phyloP scores from a whole-genome alignment of 2,888 invertebrate genomes.

The Odontocolon sp. region DNA sequence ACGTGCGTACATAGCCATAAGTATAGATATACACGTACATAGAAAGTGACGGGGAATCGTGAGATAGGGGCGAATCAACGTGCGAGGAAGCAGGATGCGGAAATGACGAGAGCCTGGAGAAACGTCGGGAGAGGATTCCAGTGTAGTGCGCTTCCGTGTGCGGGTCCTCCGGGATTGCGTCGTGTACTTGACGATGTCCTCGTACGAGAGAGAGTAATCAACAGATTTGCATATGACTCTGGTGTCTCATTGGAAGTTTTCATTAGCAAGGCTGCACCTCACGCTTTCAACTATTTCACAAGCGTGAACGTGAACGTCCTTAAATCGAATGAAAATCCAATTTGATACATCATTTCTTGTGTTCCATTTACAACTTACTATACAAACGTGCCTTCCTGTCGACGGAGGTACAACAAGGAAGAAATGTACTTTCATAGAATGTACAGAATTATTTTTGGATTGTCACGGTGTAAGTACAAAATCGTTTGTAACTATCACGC shows the following conservation, averaged over 20 bases:
- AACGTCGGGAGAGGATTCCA: constrained; percentile 23
- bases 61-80: background rate
- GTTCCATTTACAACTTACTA: background rate
- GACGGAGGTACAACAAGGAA: too few relatives aligned
- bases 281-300: constrained; percentile 45
- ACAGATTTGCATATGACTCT: constrained; percentile 68
- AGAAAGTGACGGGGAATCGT: constrained; percentile 2
- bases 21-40: background rate
- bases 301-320: background rate
- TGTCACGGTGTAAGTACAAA: too few relatives aligned
- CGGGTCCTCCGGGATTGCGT: constrained; percentile 28
- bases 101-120: constrained; percentile 17
- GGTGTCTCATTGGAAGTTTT: constrained; percentile 62
- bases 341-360: constrained; percentile 44
- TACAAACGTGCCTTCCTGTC: too few relatives aligned
- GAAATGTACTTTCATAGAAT: too few relatives aligned
- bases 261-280: constrained; percentile 51
- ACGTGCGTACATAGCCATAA: constrained; percentile 1
- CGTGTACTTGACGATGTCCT: constrained; percentile 22
- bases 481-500: too few relatives aligned
- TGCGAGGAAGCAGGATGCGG: constrained; percentile 14
- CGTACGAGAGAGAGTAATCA: constrained; percentile 64
- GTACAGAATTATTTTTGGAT: too few relatives aligned
- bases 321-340: constrained; percentile 58
- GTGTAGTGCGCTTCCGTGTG: constrained; percentile 7